Evolutionary conservation across 1,140 invertebrate species (phyloP).

Genomic region (Achroia grisella): DNA sequence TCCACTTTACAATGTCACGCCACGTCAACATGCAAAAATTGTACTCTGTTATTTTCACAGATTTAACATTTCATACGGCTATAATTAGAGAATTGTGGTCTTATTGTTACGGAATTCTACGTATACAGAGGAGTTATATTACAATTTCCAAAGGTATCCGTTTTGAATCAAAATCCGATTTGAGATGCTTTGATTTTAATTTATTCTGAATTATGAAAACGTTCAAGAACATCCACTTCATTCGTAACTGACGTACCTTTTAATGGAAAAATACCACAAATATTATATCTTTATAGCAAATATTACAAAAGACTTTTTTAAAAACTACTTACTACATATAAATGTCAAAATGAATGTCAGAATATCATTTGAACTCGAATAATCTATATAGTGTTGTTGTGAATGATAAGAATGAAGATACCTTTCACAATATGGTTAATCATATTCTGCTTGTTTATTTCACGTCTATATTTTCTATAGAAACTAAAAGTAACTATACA

Average conservation of each 20-base stretch:
- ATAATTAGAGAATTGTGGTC: constrained; percentile 62
- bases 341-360: too few relatives aligned
- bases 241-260: neutral
- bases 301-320: too few relatives aligned
- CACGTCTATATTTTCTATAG: too few relatives aligned
- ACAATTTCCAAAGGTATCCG: constrained; percentile 20
- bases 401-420: neutral
- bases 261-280: constrained; percentile 2
- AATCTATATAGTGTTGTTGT: too few relatives aligned
- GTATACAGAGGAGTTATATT: constrained; percentile 35
- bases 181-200: constrained; percentile 1
- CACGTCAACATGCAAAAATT: constrained; percentile 71
- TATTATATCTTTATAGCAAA: too few relatives aligned
- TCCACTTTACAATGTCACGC: constrained; percentile 53
- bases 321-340: too few relatives aligned
- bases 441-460: too few relatives aligned
- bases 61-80: constrained; percentile 65
- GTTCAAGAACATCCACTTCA: constrained; percentile 5
- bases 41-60: constrained; percentile 64
- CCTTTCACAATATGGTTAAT: too few relatives aligned
- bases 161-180: constrained; percentile 1
- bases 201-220: constrained; percentile 7
- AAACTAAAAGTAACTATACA: too few relatives aligned
- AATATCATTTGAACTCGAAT: too few relatives aligned
- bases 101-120: constrained; percentile 49